Evolutionary conservation across 2,888 invertebrate species (phyloP).

Genomic region (Agrochola litura): DNA sequence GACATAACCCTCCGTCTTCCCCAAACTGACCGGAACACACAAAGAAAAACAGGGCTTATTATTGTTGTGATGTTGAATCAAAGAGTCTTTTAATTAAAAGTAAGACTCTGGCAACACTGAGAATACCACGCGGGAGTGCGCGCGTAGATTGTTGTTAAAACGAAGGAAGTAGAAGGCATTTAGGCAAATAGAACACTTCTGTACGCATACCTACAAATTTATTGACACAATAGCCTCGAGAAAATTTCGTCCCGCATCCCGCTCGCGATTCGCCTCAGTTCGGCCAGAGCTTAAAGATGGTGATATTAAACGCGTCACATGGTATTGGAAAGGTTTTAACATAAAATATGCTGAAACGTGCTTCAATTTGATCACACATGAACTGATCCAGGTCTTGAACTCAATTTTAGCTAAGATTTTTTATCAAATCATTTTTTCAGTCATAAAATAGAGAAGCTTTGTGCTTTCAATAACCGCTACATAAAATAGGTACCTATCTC

Average conservation of each 20-base stretch:
- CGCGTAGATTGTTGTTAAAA: not conserved
- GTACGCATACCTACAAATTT: not conserved
- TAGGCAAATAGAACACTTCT: no score
- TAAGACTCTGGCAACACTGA: no score
- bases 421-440: not conserved
- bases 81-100: not conserved
- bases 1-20: conserved; percentile 1
- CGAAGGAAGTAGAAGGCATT: not conserved
- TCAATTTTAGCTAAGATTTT: conserved; percentile 9
- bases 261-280: not conserved
- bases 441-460: not conserved
- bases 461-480: not conserved
- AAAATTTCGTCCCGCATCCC: not conserved
- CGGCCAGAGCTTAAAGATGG: not conserved
- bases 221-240: not conserved
- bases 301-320: not conserved
- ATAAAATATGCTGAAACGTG: conserved; percentile 35
- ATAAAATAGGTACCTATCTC: not conserved
- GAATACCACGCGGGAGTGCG: not conserved
- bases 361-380: conserved; percentile 39
- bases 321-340: conserved; percentile 15
- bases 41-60: conserved; percentile 20
- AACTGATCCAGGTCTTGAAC: conserved; percentile 25
- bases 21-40: not conserved
- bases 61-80: conserved; percentile 12